Percentiles rank a stretch among this genome's conserved stretches.
These are phyloP conservation scores for Heliconius ethilla DNA, from an alignment of 2,888 invertebrate species.

Conservation along the genomic window DNA sequence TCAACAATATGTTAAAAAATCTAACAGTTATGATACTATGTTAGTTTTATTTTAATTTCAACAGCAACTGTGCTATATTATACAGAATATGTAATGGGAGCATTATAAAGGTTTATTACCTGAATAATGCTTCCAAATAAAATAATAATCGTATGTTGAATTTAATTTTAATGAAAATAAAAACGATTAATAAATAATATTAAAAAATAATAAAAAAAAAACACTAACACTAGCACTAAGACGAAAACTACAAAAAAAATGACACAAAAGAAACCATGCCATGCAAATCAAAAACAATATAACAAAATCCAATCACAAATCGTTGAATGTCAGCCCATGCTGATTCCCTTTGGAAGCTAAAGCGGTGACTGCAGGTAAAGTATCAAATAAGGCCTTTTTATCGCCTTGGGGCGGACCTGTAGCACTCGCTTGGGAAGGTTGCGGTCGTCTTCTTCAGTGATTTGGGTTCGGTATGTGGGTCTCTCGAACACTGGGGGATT, in stretches of 20 bases:
- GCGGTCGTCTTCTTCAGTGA: slow-evolving; percentile 97
- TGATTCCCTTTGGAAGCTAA: slow-evolving; percentile 58
- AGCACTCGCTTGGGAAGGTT: slow-evolving; percentile 96
- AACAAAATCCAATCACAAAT: slow-evolving; percentile 53
- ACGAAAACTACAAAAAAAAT: slow-evolving; percentile 59
- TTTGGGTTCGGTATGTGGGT: slow-evolving; percentile 96
- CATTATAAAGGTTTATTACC: neutral
- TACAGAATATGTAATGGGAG: neutral
- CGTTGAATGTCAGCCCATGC: slow-evolving; percentile 53
- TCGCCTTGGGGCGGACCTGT: slow-evolving; percentile 87
- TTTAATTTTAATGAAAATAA: neutral
- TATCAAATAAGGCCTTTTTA: slow-evolving; percentile 66
- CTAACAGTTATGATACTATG: slow-evolving; percentile 40
- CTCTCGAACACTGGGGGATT: slow-evolving; percentile 98
- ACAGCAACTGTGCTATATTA: slow-evolving; percentile 31
- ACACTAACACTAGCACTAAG: slow-evolving; percentile 65
- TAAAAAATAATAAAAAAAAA: slow-evolving; percentile 49
- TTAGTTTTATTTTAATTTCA: slow-evolving; percentile 47
- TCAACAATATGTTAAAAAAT: slow-evolving; percentile 18
- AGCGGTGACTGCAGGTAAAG: slow-evolving; percentile 51
- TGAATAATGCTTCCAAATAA: neutral
- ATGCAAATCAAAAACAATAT: slow-evolving; percentile 63
- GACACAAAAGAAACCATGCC: slow-evolving; percentile 71
- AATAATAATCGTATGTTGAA: neutral
- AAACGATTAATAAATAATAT: slow-evolving; percentile 51